Evolutionary conservation across 92 coral and sea anemone genomes (phyloP).

Genomic region (Montipora capitata): DNA sequence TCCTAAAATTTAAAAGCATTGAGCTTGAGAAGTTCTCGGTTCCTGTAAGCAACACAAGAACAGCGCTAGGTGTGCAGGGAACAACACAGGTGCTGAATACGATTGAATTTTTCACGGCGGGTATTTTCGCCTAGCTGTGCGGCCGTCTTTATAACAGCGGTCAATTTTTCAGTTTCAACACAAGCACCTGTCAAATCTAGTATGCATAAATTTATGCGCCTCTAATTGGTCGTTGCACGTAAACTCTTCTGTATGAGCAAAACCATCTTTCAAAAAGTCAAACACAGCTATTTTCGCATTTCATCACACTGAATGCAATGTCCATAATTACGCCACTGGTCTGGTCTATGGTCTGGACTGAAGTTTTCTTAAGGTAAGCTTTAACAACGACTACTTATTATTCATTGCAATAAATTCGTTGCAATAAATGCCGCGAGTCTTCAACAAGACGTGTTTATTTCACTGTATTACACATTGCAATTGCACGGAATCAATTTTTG

Average conservation of each 20-base stretch:
- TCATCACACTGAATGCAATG: background rate
- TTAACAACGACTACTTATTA: background rate
- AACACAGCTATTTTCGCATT: background rate
- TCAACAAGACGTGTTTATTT: too few relatives aligned
- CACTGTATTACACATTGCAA: too few relatives aligned
- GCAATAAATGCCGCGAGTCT: background rate
- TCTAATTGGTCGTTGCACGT: background rate
- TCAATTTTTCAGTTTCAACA: background rate
- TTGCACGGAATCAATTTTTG: too few relatives aligned
- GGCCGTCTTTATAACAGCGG: background rate
- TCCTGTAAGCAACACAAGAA: too few relatives aligned
- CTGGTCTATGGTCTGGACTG: background rate
- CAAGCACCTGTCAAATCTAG: slow-evolving; percentile 9
- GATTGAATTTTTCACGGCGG: too few relatives aligned
- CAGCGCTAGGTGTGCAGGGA: too few relatives aligned
- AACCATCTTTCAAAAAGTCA: background rate
- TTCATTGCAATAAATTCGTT: background rate
- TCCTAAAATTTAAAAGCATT: too few relatives aligned
- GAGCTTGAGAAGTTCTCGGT: too few relatives aligned
- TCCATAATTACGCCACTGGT: background rate
- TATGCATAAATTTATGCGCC: slow-evolving; percentile 16
- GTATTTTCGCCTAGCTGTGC: too few relatives aligned
- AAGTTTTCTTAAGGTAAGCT: background rate
- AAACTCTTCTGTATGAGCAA: background rate
- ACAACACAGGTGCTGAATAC: too few relatives aligned